Conservation (phyloP, 2,888 invertebrate species). For the Strigamia maritima region DNA sequence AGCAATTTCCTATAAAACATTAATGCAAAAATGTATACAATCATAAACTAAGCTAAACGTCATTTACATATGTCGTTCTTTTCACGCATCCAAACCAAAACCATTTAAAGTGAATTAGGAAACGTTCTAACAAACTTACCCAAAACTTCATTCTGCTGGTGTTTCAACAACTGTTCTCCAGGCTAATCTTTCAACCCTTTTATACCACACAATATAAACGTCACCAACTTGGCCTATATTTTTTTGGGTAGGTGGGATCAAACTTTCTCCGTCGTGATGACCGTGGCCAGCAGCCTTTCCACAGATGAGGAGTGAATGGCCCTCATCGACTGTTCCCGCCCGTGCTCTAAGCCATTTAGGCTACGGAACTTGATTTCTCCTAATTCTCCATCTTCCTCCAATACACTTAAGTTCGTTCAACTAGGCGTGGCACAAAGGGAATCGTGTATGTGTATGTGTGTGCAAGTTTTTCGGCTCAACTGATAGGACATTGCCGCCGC, state of each 20-base stretch:
- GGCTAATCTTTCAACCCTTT: neutral
- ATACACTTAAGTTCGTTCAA: neutral
- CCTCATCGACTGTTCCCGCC: neutral
- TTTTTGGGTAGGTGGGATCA: neutral
- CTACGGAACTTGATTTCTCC: slow-evolving; percentile 2
- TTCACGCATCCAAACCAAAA: too few relatives aligned
- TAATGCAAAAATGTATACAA: neutral
- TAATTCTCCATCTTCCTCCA: neutral
- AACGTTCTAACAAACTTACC: neutral
- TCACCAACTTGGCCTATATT: neutral
- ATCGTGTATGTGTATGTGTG: neutral
- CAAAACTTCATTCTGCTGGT: neutral
- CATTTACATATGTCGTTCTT: too few relatives aligned
- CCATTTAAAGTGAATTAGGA: neutral
- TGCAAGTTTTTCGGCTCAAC: neutral
- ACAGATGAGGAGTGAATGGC: neutral
- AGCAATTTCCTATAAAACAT: neutral
- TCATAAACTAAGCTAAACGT: neutral
- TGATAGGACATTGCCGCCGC: neutral
- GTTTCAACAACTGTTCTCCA: neutral
- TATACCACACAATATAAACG: neutral
- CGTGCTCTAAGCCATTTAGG: neutral
- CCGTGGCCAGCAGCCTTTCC: neutral
- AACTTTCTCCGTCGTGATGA: slow-evolving; percentile 13
- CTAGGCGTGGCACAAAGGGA: slow-evolving; percentile 13